Evolutionary conservation across 2,888 invertebrate species (phyloP).

Genomic region (Philhelius pedissequus): DNA sequence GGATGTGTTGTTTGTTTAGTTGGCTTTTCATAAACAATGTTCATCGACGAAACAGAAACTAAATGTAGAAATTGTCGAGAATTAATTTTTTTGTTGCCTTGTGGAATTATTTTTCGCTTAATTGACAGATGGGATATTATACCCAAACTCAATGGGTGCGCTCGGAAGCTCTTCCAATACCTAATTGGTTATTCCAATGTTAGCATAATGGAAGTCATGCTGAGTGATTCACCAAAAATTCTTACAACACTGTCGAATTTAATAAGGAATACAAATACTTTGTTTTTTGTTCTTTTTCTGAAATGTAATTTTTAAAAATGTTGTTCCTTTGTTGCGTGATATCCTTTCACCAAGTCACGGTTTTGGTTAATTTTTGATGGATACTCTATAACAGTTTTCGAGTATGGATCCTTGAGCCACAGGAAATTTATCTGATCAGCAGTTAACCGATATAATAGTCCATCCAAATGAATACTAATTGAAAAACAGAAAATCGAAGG

Average conservation of each 20-base stretch:
- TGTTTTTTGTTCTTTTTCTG: too few species aligned
- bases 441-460: too few species aligned
- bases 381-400: too few species aligned
- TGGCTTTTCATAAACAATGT: constrained; percentile 1
- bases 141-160: neutral
- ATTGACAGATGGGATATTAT: constrained; percentile 56
- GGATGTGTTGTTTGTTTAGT: constrained; percentile 10
- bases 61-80: constrained; percentile 23
- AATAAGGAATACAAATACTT: neutral
- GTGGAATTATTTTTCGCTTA: constrained; percentile 39
- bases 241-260: constrained; percentile 7
- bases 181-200: constrained; percentile 49
- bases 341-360: too few species aligned
- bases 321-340: neutral
- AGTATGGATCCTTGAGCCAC: too few species aligned
- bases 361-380: too few species aligned
- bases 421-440: too few species aligned
- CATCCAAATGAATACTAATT: too few species aligned
- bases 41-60: constrained; percentile 2
- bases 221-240: constrained; percentile 24
- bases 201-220: constrained; percentile 5
- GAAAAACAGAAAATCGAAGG: too few species aligned
- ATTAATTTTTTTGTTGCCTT: neutral
- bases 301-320: neutral
- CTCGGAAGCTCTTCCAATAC: constrained; percentile 21